A percentile compares a stretch with the other conserved stretches of the same genome.
These are phyloP conservation scores for Pseudonaja textilis DNA, from an alignment of 2,113 vertebrate genomes.

Conservation along the genomic window DNA sequence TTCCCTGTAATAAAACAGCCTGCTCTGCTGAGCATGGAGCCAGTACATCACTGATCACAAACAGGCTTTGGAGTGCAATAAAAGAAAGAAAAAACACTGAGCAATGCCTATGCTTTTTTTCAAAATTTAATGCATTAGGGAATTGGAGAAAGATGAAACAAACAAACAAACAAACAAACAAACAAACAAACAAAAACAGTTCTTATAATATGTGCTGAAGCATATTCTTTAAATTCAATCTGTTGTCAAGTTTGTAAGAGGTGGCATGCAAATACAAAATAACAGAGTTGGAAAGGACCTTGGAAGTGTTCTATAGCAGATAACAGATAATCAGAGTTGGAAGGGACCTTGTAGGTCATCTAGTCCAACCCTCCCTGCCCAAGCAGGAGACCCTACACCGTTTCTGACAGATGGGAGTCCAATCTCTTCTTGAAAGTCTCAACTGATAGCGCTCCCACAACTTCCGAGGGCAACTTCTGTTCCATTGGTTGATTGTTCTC, in stretches of 20 bases:
- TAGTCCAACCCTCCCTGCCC: background rate
- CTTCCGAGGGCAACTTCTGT: too few species aligned
- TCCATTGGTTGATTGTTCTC: too few species aligned
- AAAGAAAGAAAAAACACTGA: conserved; percentile 4
- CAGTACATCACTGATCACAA: background rate
- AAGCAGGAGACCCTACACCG: background rate
- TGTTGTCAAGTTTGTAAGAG: background rate
- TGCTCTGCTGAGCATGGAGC: conserved; percentile 6
- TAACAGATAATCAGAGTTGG: too few species aligned
- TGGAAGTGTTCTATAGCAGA: too few species aligned
- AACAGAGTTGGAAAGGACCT: background rate
- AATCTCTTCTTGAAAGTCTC: background rate
- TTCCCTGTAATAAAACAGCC: conserved; percentile 2
- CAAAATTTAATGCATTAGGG: conserved; percentile 17
- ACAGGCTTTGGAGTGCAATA: background rate
- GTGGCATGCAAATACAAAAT: background rate
- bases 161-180: conserved; percentile 1
- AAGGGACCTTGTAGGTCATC: background rate
- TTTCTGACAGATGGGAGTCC: background rate
- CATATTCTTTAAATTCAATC: background rate
- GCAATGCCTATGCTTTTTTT: background rate
- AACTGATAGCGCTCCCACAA: too few species aligned
- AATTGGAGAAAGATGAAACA: conserved; percentile 5
- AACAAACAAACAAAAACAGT: background rate
- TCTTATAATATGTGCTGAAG: background rate